These are phyloP conservation scores for Parnassius mnemosyne DNA, from an alignment of 2,888 invertebrate genomes.

Conservation along the genomic window DNA sequence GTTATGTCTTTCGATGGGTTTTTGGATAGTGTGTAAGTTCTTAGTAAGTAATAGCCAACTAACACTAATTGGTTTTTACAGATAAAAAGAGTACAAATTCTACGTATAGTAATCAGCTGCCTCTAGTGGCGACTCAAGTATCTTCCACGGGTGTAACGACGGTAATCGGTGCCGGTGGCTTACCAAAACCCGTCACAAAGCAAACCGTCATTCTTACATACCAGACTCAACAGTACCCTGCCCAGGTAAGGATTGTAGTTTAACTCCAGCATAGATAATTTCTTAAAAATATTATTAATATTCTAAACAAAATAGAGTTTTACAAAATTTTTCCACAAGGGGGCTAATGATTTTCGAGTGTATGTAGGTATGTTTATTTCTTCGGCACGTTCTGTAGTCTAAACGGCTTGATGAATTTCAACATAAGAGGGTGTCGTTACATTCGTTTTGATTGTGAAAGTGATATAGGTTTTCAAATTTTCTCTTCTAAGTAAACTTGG, in stretches of 20 bases:
- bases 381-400: too few species aligned
- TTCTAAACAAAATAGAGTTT: background rate
- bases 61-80: constrained; percentile 37
- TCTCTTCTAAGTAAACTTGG: too few species aligned
- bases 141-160: constrained; percentile 59
- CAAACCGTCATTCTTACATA: constrained; percentile 76
- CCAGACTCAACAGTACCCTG: constrained; percentile 63
- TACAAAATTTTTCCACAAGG: too few species aligned
- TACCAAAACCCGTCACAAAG: constrained; percentile 69
- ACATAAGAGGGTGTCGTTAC: too few species aligned
- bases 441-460: too few species aligned
- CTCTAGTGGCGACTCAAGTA: constrained; percentile 58
- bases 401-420: too few species aligned
- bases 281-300: background rate
- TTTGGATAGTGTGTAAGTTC: too few species aligned
- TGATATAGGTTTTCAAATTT: too few species aligned
- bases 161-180: constrained; percentile 56
- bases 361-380: too few species aligned
- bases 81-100: constrained; percentile 69
- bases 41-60: background rate
- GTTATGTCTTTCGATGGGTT: too few species aligned
- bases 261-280: background rate
- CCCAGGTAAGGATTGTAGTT: constrained; percentile 43
- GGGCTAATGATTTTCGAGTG: too few species aligned
- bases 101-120: constrained; percentile 50